Percentiles rank a stretch among this genome's conserved stretches.
Conservation (phyloP, 2,888 invertebrate species). For the Acronicta alni region DNA sequence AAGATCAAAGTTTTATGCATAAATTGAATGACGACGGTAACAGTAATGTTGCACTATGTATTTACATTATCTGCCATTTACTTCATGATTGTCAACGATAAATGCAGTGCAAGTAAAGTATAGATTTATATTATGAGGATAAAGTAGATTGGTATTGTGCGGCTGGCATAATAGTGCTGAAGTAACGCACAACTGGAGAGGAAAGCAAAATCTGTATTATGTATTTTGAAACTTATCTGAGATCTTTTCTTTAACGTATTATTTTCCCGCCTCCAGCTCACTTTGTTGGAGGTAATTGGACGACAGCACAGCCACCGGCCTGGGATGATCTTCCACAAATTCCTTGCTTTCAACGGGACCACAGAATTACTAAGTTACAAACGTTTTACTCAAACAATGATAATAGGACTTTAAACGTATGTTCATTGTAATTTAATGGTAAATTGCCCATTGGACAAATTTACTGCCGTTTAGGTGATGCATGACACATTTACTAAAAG, state of each 20-base stretch:
- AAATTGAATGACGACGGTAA: slow-evolving; percentile 16
- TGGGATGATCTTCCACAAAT: background rate
- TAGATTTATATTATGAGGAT: slow-evolving; percentile 29
- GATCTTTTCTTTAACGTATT: background rate
- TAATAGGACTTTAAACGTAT: slow-evolving; percentile 20
- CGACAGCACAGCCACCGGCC: background rate
- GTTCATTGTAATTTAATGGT: background rate
- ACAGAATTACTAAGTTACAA: too few relatives aligned
- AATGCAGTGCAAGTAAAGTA: slow-evolving; percentile 28
- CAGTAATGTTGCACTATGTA: slow-evolving; percentile 31
- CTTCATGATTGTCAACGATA: slow-evolving; percentile 48
- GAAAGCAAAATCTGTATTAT: slow-evolving; percentile 11
- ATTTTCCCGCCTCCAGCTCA: slow-evolving; percentile 2
- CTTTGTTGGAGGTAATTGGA: background rate
- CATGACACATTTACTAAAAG: background rate
- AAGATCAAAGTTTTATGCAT: slow-evolving; percentile 34
- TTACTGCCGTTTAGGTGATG: background rate
- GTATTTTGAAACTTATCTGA: slow-evolving; percentile 8
- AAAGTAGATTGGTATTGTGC: slow-evolving; percentile 13
- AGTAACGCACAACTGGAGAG: background rate
- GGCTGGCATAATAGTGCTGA: slow-evolving; percentile 9
- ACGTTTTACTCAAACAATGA: slow-evolving; percentile 14
- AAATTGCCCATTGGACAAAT: background rate
- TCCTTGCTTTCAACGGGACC: background rate
- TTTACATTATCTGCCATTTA: slow-evolving; percentile 42